phyloP scores from a whole-genome alignment of 2,797 vertebrate species.

The Chiloscyllium punctatum region DNA sequence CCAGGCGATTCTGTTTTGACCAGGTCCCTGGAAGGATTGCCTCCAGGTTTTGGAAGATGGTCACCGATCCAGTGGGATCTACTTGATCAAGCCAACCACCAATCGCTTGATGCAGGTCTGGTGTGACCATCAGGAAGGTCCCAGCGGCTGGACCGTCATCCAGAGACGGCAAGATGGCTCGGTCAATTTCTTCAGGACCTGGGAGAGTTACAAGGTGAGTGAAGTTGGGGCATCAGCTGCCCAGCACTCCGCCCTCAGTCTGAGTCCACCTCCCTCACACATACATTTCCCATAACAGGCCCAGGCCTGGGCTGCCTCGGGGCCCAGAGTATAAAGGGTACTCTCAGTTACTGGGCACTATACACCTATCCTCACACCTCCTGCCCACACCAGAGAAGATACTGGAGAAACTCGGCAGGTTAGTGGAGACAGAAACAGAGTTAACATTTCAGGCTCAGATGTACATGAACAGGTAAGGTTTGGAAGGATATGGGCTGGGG shows the following conservation, averaged over 20 bases:
- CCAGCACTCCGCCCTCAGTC: not conserved
- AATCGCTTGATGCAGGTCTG: conserved; percentile 69
- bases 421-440: no score
- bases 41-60: conserved; percentile 67
- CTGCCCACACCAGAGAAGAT: no score
- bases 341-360: no score
- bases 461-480: no score
- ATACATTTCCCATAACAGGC: no score
- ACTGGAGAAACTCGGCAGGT: no score
- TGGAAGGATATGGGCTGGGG: no score
- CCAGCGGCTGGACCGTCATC: conserved; percentile 82
- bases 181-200: conserved; percentile 80
- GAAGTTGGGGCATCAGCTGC: not conserved
- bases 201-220: conserved; percentile 85
- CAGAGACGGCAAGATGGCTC: conserved; percentile 83
- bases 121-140: conserved; percentile 74
- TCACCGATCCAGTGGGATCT: conserved; percentile 68
- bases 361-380: no score
- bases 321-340: no score
- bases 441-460: no score
- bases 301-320: no score
- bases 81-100: conserved; percentile 62
- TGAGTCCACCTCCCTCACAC: no score
- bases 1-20: not conserved
- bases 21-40: conserved; percentile 82